Evolutionary conservation across 1,140 invertebrate genomes (phyloP).

Genomic region (Odontomachus brunneus): DNA sequence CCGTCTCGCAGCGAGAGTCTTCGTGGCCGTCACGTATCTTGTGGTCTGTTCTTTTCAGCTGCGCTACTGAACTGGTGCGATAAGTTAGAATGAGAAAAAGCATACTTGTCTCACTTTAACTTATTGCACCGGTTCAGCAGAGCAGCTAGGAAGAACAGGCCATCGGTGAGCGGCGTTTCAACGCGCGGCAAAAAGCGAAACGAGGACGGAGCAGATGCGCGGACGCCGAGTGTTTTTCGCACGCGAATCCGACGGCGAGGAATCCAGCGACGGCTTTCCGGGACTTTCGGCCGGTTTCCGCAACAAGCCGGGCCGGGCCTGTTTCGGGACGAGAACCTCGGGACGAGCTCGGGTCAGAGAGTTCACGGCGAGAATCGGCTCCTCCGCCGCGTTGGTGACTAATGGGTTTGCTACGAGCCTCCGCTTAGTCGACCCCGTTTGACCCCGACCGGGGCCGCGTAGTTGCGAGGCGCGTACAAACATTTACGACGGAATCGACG

Average conservation of each 20-base stretch:
- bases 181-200: slow-evolving; percentile 19
- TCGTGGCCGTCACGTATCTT: too few relatives aligned
- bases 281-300: background rate
- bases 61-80: too few relatives aligned
- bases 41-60: too few relatives aligned
- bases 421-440: slow-evolving; percentile 69
- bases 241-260: background rate
- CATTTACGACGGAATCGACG: slow-evolving; percentile 62
- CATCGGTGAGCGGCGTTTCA: too few relatives aligned
- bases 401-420: slow-evolving; percentile 73
- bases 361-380: slow-evolving; percentile 36
- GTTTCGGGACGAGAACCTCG: slow-evolving; percentile 33
- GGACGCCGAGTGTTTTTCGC: background rate
- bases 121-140: too few relatives aligned
- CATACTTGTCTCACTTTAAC: too few relatives aligned
- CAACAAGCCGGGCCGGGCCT: slow-evolving; percentile 9
- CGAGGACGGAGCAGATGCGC: background rate
- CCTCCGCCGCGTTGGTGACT: slow-evolving; percentile 61
- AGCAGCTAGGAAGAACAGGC: too few relatives aligned
- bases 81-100: too few relatives aligned
- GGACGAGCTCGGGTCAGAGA: slow-evolving; percentile 11
- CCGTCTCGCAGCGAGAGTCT: too few relatives aligned
- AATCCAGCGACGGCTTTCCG: background rate
- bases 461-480: slow-evolving; percentile 62
- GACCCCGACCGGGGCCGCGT: slow-evolving; percentile 59